phyloP scores from a whole-genome alignment of 1,140 invertebrate genomes.

The Onthophagus taurus region DNA sequence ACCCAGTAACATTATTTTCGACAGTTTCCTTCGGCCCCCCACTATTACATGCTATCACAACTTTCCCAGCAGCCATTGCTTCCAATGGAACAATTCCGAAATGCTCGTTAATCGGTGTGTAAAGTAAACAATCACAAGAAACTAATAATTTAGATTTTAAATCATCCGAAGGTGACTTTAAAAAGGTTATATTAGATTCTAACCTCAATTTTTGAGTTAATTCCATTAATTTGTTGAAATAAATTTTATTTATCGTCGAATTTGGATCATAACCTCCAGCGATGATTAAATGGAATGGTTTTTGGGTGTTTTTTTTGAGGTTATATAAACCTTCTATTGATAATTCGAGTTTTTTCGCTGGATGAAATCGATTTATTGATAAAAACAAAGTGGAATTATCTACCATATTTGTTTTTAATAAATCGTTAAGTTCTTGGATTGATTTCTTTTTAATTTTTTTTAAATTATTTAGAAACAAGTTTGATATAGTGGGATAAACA shows the following conservation, averaged over 20 bases:
- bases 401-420: constrained; percentile 26
- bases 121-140: constrained; percentile 70
- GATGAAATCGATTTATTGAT: constrained; percentile 95
- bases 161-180: constrained; percentile 78
- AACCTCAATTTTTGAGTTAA: constrained; percentile 57
- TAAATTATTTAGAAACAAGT: constrained; percentile 24
- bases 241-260: constrained; percentile 81
- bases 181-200: constrained; percentile 68
- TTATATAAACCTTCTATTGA: constrained; percentile 72
- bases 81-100: constrained; percentile 99
- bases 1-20: constrained; percentile 80
- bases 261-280: constrained; percentile 94
- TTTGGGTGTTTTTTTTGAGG: constrained; percentile 45
- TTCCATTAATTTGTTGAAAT: constrained; percentile 69
- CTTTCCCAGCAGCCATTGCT: constrained; percentile 89
- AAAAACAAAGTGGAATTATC: constrained; percentile 57
- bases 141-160: constrained; percentile 74
- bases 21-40: constrained; percentile 95
- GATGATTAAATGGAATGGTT: constrained; percentile 74
- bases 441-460: constrained; percentile 16
- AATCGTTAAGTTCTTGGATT: constrained; percentile 18
- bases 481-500: constrained; percentile 82
- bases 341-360: constrained; percentile 88
- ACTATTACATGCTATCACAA: constrained; percentile 90
- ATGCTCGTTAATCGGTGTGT: constrained; percentile 95